A percentile compares a stretch with the other conserved stretches of the same genome.
Evolutionary conservation across 2,888 invertebrate species (phyloP).

Genomic region (Dermolepida albohirtum): DNA sequence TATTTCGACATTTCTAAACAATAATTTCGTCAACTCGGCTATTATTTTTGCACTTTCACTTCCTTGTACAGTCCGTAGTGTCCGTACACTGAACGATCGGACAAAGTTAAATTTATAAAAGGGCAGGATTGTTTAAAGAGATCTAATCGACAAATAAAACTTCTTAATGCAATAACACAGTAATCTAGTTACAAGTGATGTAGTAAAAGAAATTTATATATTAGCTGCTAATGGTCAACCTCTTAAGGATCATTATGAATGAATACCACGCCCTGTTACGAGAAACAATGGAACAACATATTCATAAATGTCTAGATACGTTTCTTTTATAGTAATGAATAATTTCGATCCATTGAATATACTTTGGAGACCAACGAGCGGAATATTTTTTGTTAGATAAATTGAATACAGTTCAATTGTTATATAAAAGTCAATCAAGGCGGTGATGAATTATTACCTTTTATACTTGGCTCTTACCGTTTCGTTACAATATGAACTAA

Average conservation of each 20-base stretch:
- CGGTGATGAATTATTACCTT: not conserved
- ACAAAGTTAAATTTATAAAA: too few species aligned
- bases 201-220: not conserved
- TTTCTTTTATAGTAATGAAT: not conserved
- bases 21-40: too few species aligned
- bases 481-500: too few species aligned
- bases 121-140: too few species aligned
- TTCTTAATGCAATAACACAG: too few species aligned
- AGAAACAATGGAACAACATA: constrained; percentile 26
- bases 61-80: too few species aligned
- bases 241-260: constrained; percentile 11
- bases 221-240: constrained; percentile 1
- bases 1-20: too few species aligned
- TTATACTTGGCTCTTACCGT: not conserved
- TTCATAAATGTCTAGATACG: constrained; percentile 13
- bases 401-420: constrained; percentile 5
- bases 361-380: constrained; percentile 3
- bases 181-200: too few species aligned
- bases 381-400: constrained; percentile 4
- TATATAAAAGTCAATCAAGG: constrained; percentile 16
- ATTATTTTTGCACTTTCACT: too few species aligned
- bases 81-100: too few species aligned
- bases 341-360: constrained; percentile 23
- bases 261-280: constrained; percentile 26
- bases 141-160: too few species aligned